Evolutionary conservation across 2,888 invertebrate species (phyloP).

Genomic region (Synanthedon formicaeformis): DNA sequence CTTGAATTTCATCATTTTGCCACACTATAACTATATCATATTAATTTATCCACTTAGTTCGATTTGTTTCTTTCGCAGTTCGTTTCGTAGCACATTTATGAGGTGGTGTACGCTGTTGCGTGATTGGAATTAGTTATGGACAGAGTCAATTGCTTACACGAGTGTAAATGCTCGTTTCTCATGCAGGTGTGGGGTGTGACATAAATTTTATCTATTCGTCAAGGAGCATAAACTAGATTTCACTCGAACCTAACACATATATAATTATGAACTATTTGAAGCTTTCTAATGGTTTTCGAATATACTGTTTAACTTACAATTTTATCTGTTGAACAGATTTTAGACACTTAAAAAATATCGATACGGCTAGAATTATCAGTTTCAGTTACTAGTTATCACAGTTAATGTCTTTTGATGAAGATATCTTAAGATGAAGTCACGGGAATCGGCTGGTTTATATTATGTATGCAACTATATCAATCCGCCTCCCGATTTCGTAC

Average conservation of each 20-base stretch:
- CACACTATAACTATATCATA: constrained; percentile 36
- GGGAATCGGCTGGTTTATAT: too few relatives aligned
- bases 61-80: constrained; percentile 18
- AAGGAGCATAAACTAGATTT: not conserved
- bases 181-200: not conserved
- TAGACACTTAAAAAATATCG: too few relatives aligned
- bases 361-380: too few relatives aligned
- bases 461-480: too few relatives aligned
- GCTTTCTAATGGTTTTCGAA: too few relatives aligned
- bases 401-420: too few relatives aligned
- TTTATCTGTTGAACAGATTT: too few relatives aligned
- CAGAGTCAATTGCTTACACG: not conserved
- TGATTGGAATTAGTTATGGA: constrained; percentile 24
- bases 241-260: not conserved
- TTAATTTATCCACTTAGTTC: constrained; percentile 49
- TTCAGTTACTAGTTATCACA: too few relatives aligned
- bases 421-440: too few relatives aligned
- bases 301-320: too few relatives aligned
- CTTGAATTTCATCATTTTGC: constrained; percentile 91
- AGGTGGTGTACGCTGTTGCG: constrained; percentile 14
- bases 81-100: constrained; percentile 19
- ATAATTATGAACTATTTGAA: too few relatives aligned
- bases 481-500: too few relatives aligned
- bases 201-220: not conserved
- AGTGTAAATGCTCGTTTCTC: not conserved